Conservation (phyloP, 2,113 vertebrate genomes). For the Cavia aperea region DNA sequence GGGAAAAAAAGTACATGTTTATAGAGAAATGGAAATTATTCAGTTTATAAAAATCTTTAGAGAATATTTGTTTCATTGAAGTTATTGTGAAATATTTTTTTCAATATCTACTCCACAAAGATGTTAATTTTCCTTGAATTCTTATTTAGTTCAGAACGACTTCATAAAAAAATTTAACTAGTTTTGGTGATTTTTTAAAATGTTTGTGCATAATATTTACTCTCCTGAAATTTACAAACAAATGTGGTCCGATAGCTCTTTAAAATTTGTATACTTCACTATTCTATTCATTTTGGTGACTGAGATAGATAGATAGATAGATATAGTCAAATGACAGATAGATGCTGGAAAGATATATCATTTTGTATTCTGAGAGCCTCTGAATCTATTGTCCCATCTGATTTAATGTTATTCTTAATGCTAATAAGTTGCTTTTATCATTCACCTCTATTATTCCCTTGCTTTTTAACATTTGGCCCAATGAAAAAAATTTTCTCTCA, state of each 20-base stretch:
- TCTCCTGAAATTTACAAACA: not conserved
- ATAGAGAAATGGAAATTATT: too few relatives aligned
- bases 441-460: not conserved
- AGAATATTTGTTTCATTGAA: not conserved
- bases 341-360: not conserved
- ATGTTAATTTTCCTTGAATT: not conserved
- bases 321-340: not conserved
- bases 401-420: not conserved
- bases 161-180: not conserved
- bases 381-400: not conserved
- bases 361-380: not conserved
- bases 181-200: not conserved
- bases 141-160: not conserved
- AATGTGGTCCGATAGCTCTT: not conserved
- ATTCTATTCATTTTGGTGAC: not conserved
- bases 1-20: not conserved
- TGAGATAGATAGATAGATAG: not conserved
- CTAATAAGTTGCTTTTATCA: not conserved
- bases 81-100: not conserved
- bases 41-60: not conserved
- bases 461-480: not conserved
- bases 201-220: too few relatives aligned
- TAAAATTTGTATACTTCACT: not conserved
- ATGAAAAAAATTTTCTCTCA: not conserved
- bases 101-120: not conserved